These are phyloP conservation scores for Clarias fuscus DNA, from an alignment of 2,797 vertebrate genomes.

Conservation along the genomic window DNA sequence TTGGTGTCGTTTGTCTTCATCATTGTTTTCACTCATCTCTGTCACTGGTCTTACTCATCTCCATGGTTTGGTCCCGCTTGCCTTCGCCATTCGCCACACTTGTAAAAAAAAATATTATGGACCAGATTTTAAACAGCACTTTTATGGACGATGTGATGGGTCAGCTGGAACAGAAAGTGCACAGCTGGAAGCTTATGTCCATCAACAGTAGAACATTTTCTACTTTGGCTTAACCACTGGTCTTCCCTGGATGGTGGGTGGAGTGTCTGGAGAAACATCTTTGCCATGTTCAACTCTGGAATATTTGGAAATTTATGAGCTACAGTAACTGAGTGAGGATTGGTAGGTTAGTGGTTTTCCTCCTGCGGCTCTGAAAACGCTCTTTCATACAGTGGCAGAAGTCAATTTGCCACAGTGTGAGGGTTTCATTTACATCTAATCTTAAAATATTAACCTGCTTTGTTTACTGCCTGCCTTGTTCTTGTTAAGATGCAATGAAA, in stretches of 20 bases:
- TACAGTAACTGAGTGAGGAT: background rate
- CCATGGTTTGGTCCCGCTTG: too few species aligned
- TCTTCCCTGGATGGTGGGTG: background rate
- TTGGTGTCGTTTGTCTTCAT: too few species aligned
- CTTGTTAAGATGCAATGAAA: background rate
- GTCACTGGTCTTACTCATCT: too few species aligned
- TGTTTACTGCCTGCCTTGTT: background rate
- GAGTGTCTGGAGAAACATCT: background rate
- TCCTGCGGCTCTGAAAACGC: background rate
- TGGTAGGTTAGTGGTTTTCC: background rate
- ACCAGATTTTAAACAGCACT: background rate
- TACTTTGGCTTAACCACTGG: background rate
- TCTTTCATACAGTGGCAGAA: background rate
- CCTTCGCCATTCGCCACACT: too few species aligned
- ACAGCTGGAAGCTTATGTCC: background rate
- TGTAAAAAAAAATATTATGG: too few species aligned
- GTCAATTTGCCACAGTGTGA: background rate
- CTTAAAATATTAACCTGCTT: background rate
- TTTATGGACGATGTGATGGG: background rate
- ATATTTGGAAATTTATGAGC: background rate
- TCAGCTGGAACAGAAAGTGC: too few species aligned
- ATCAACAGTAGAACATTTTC: background rate
- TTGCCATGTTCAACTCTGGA: background rate
- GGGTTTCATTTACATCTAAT: background rate
- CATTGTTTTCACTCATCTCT: too few species aligned